Base-by-base conservation (phyloP, 2,888 invertebrate genomes). In the Drosophila mercatorum region DNA sequence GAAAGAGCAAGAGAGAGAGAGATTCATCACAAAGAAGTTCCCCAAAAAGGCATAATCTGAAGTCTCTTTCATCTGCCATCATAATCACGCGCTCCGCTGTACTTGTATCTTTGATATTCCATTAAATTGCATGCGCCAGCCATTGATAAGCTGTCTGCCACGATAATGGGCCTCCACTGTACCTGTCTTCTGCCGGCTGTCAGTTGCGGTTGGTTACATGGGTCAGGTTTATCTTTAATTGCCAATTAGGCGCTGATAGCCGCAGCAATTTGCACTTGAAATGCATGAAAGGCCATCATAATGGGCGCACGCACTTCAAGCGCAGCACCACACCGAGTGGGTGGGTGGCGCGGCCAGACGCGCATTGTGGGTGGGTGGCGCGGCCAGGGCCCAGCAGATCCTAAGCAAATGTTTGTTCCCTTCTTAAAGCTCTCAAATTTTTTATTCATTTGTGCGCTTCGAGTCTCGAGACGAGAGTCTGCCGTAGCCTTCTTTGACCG, bases 251-350 rank as follows among this genome's bases (percentile, higher is more conserved):
- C 69, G 74, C 72, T 84, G 89, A 84, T 89, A 84, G 75, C 86
- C 88, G 77, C 85, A 74, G 88, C 85, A 88, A 89, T 84, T 88
- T 89, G 82, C 82, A 85, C 89, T 83, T 75, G 87, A 83, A 72
- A 82, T 85, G 80, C 80, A 76, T 75, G 86, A 77, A 77, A 77
- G 67, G 77, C 64, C 72, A 68, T 59, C 64, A 81, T 46, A 65
- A 83, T 61, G 65, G 65, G 52, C 59, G n/a, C 51, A 53, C 59
- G 61, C 60, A 61, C 59, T 40, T 51, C 28, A 44, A 11, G 4
- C 1, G 28, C 28, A 5, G 64, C 34, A 49, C 10, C 7, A 5
- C 8, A 10, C 10, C 34, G 34, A 10, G 31, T 26, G 31, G 28
- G 44, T 7, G 38, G 40, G 40, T 28, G 36, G 59, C 47, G n/a